Conservation (phyloP, 2,888 invertebrate species). For the Pomacea canaliculata region DNA sequence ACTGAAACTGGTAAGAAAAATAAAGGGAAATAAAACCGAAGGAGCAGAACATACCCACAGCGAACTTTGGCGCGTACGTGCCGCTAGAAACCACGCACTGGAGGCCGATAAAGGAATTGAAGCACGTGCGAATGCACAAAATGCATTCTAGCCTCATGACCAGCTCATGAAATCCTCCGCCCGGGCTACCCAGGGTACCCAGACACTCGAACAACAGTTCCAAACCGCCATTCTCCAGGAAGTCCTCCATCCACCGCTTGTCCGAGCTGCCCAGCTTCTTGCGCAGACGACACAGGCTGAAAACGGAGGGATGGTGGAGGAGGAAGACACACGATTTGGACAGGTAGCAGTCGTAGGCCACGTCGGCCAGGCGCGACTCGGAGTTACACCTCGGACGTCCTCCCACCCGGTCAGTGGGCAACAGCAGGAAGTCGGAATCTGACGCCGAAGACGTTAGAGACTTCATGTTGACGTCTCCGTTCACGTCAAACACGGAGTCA, state of each 20-base stretch:
- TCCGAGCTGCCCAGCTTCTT: conserved; percentile 53
- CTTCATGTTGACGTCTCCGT: background rate
- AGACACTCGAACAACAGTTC: conserved; percentile 59
- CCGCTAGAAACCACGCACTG: conserved; percentile 94
- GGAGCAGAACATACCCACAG: conserved; percentile 74
- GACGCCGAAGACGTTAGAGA: background rate
- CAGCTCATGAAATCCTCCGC: conserved; percentile 21
- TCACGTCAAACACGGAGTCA: no score
- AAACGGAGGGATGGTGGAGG: conserved; percentile 55
- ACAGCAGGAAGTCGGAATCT: conserved; percentile 8
- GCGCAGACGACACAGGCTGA: conserved; percentile 56
- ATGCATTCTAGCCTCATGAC: conserved; percentile 62
- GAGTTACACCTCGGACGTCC: conserved; percentile 29
- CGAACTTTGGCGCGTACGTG: conserved; percentile 90
- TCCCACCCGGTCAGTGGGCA: background rate
- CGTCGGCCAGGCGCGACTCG: conserved; percentile 46
- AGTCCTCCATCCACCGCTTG: conserved; percentile 58
- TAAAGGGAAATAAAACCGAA: background rate
- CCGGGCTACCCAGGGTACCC: conserved; percentile 43
- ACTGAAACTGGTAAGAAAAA: background rate
- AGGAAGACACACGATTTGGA: conserved; percentile 51
- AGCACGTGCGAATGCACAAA: conserved; percentile 69
- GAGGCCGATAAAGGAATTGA: conserved; percentile 93
- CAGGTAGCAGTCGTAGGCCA: conserved; percentile 46
- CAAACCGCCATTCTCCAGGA: conserved; percentile 57